Base-by-base conservation (phyloP, 2,113 vertebrate species). In the Podocnemis expansa region DNA sequence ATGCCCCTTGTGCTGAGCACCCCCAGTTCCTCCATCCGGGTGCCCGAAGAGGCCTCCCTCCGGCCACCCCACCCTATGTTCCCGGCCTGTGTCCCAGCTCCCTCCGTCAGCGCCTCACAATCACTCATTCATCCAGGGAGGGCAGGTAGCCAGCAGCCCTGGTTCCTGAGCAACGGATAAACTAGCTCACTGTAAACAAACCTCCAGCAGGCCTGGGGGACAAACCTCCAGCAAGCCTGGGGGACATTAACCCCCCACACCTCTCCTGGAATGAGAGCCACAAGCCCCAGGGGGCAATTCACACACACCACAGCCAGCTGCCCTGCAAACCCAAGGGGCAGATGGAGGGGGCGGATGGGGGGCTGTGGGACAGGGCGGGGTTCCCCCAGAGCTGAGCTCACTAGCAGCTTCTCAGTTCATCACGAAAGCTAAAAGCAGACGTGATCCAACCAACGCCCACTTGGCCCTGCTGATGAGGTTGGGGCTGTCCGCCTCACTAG, bases 151-250 rank as follows among this genome's bases (percentile, higher is more conserved):
- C 75, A 90, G 45, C 27, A 76, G 58, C 63, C 38, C 38, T 17
- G 6, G 83, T 81, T 49, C 52, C 55, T 38, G 84, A 89, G 91
- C 87, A 89, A 93, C 91, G 47, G 78, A 41, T 43, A 80, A 92
- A 85, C 85, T 49, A 58, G 81, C 67, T 41, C 51, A 84, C 78
- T 89, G 76, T 85, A 93, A 89, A 85, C 88, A 93, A 73, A 73
- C 38, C 34, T 21, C 60, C 79, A 51, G 29, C 79, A 79, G 58
- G 75, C 47, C 75, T 56, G 29, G 73, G 27, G 29, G 47, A 47
- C 88, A 84, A 73, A 73, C 38, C 34, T 21, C 60, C 79, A 51
- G 29, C 79, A 79, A 49, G 75, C 47, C 75, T 56, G 29, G 73
- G 27, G 29, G 47, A 47, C 88, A 84, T 70, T 29, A 78, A 6